Evolutionary conservation across 2,797 vertebrate species (phyloP), one percentile per base, ranked within the genome.

Genomic region (Micrastur ruficollis): DNA sequence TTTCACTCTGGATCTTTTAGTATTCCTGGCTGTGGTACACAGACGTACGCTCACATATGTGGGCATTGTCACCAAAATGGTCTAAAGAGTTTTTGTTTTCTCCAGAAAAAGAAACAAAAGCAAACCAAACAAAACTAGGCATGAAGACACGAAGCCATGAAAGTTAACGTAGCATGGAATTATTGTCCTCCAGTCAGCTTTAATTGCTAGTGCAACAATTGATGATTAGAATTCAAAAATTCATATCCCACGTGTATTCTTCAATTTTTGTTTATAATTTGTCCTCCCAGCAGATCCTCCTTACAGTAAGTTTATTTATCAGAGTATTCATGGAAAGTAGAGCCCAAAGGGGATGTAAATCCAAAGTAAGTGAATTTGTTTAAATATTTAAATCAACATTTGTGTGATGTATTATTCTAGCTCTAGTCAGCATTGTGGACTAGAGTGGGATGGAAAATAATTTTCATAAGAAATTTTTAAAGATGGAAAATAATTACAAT

Each of bases 241-340:
- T 92, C 86, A 89, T 94, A 81, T 95, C 83, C 88, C 95, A 89
- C 40, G 65, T 62, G 93, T 74, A 95, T 95, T 96, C 84, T 73
- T 90, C 86, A 94, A 87, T 87, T 95, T 94, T 95, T 95, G 88
- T 96, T 95, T 94, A 89, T 96, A 96, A 96, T 96, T 97, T 97
- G 70, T 90, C 73, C 76, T 97, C 94, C 93, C 91, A 93, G 55
- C 36, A 95, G 93, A 97, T 93, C 32, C 3, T 89, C 11, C 86
- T 95, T 86, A 59, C 71, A 75, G 62, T 89, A 95, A 92, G 56
- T 94, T 93, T 95, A 82, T 96, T 96, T 95, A 90, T 86, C 91
- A 94, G 73, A 63, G 32, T 91, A 78, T 92, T 95, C 83, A 87
- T 91, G 53, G 86, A 95, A 93, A 89, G 88, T 81, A 89, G 88